Conservation (phyloP, 2,888 invertebrate species). For the Ptychoptera albimana region DNA sequence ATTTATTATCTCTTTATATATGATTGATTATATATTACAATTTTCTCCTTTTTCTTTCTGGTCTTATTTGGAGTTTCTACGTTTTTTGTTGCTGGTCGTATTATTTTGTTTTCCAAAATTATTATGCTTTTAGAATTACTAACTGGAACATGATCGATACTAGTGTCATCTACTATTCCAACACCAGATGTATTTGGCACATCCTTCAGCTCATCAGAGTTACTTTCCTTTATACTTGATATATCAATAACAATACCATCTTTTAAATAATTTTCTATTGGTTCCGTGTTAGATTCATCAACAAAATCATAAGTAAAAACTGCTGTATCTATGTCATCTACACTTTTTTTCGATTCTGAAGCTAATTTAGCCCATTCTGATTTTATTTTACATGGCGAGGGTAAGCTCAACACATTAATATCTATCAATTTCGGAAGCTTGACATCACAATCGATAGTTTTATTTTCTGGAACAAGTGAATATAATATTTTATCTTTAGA, state of each 20-base stretch:
- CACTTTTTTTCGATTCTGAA: neutral
- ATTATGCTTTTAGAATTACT: too few species aligned
- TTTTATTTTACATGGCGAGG: conserved; percentile 3
- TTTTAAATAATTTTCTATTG: conserved; percentile 8
- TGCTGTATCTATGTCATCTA: neutral
- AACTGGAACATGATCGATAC: too few species aligned
- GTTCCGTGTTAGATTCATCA: neutral
- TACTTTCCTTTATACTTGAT: neutral
- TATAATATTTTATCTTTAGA: neutral
- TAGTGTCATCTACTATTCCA: too few species aligned
- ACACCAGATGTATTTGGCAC: too few species aligned
- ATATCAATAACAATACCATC: neutral
- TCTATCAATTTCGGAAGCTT: neutral
- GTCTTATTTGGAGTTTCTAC: too few species aligned
- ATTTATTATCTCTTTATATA: neutral
- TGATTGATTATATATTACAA: neutral
- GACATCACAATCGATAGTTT: neutral
- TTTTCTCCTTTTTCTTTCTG: neutral
- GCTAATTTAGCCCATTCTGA: neutral
- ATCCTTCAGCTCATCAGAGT: too few species aligned
- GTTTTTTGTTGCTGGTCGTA: too few species aligned
- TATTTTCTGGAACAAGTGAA: too few species aligned
- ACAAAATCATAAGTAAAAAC: neutral
- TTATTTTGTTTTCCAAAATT: too few species aligned
- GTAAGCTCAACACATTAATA: neutral